Base-by-base conservation (phyloP, 1,140 invertebrate genomes). In the Vanessa atalanta region DNA sequence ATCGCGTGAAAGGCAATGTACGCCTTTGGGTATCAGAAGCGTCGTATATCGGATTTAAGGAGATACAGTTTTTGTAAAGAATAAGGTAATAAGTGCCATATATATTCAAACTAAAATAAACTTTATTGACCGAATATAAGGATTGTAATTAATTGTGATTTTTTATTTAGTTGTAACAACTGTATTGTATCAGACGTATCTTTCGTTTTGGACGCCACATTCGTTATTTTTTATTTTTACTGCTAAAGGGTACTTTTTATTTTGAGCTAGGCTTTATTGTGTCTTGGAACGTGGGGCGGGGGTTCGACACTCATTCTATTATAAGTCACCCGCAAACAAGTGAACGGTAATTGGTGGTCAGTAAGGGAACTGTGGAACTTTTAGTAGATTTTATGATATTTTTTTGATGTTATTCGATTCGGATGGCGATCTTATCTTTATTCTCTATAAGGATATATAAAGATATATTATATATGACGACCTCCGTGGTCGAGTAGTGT, bases 41-140 rank as follows among this genome's bases (percentile, higher is more conserved):
- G 61, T 76, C 74, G 74, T 76, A 76, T 76, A 76, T 76, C 74
- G 74, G 70, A 76, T 76, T 76, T 76, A 76, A 72, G 70, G 74
- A 76, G 74, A 76, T 72, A 76, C 74, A 68, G 15, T 7, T 3
- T 12, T 66, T 37, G 12, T 1, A 8, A 31, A 65, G 23, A 53
- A 47, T 48, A 76, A 65, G 4, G 51, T 50, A 9, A 13, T 64
- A 75, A 20, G 47, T 53, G n/a, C 23, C 15, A 71, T 47, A 20
- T 65, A 31, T 13, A 50, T 16, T 15, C 7, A 47, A 5, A 20
- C 16, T 4, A 31, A 61, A 63, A 70, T 50, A 11, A 63, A 16
- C 13, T n/a, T n/a, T 23, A 23, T 43, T 9, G 13, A 57, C n/a
- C 8, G 7, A 11, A 43, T 50, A 43, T 37, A 37, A 23, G 11